Evolutionary conservation across 2,797 vertebrate genomes (phyloP).

Genomic region (Eurystomus glaucurus): DNA sequence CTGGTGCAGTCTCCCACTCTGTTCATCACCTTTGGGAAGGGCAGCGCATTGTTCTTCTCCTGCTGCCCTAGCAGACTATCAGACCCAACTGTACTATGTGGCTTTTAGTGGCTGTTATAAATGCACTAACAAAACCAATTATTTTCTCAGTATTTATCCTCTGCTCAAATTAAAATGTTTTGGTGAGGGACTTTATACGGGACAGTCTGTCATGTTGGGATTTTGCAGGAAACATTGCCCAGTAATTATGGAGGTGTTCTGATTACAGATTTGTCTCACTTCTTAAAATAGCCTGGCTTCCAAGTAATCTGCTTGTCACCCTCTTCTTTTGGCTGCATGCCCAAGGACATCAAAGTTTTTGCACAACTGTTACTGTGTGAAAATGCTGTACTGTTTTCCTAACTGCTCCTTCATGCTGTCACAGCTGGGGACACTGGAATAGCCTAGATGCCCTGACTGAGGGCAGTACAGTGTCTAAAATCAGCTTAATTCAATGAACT

Average conservation of each 20-base stretch:
- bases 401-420: background rate
- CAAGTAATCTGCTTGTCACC: slow-evolving; percentile 59
- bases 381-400: slow-evolving; percentile 36
- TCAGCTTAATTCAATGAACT: background rate
- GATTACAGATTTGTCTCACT: slow-evolving; percentile 48
- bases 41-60: background rate
- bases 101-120: background rate
- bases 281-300: slow-evolving; percentile 75
- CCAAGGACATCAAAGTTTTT: slow-evolving; percentile 25
- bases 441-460: background rate
- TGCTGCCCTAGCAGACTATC: background rate
- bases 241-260: slow-evolving; percentile 59
- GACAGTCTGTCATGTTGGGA: slow-evolving; percentile 31
- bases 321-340: slow-evolving; percentile 37
- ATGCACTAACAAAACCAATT: background rate
- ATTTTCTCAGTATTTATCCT: slow-evolving; percentile 16
- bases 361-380: background rate
- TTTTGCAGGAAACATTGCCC: slow-evolving; percentile 39
- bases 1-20: background rate
- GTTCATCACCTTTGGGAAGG: background rate
- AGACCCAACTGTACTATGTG: background rate
- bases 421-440: background rate
- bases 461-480: background rate
- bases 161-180: background rate
- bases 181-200: slow-evolving; percentile 11